Evolutionary conservation across 2,797 vertebrate species (phyloP).

Genomic region (Fratercula arctica): DNA sequence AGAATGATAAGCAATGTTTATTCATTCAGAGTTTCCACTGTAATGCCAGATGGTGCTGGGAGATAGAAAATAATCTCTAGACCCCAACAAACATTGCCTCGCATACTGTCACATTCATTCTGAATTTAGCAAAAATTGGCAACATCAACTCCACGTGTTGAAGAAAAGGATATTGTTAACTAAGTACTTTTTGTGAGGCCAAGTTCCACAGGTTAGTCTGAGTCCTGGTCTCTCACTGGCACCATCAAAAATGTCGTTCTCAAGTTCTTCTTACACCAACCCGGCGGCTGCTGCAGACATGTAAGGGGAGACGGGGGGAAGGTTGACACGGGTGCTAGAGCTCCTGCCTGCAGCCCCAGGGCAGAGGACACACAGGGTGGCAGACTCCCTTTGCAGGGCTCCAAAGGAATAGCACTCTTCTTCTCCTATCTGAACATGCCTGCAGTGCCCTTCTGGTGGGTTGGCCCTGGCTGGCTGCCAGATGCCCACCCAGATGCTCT

Average conservation of each 20-base stretch:
- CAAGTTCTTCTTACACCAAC: neutral
- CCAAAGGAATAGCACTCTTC: neutral
- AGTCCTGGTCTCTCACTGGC: neutral
- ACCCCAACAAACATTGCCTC: neutral
- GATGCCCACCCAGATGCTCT: neutral
- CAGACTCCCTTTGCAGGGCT: neutral
- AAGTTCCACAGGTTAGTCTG: neutral
- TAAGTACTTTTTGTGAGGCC: neutral
- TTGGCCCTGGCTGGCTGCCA: neutral
- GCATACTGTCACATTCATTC: neutral
- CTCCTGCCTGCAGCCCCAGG: neutral
- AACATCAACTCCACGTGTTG: neutral
- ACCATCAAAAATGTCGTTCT: fast-evolving
- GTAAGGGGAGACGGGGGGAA: neutral
- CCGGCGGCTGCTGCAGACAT: neutral
- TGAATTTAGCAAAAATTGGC: neutral
- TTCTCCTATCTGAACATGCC: neutral
- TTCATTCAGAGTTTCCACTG: neutral
- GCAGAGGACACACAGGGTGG: neutral
- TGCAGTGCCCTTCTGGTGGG: neutral
- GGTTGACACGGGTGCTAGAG: neutral
- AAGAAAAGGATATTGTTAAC: neutral
- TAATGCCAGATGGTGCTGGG: conserved; percentile 18
- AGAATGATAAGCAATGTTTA: conserved; percentile 7
- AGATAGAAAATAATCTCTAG: neutral